Conservation (phyloP, 2,797 vertebrate genomes). For the Valencia hispanica region DNA sequence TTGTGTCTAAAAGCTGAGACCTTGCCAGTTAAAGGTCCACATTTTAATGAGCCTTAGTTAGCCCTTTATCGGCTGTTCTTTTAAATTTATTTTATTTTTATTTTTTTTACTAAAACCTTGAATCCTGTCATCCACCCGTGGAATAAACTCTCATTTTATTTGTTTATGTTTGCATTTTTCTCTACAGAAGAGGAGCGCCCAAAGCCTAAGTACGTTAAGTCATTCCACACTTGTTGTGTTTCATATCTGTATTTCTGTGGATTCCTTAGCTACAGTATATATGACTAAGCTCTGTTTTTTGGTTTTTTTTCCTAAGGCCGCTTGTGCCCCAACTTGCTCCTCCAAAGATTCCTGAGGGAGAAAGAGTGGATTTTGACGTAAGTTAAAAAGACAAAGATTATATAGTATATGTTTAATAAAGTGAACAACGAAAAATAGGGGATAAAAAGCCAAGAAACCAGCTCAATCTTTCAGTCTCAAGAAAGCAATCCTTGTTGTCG, state of each 20-base stretch:
- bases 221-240: rapidly evolving
- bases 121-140: background rate
- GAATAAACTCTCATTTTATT: background rate
- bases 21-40: too few species aligned
- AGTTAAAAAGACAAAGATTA: conserved; percentile 53
- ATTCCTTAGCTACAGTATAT: background rate
- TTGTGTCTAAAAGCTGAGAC: too few species aligned
- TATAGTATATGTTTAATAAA: too few species aligned
- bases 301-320: conserved; percentile 69
- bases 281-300: background rate
- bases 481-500: too few species aligned
- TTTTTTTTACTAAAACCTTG: too few species aligned
- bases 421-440: too few species aligned
- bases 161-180: conserved; percentile 11
- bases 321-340: conserved; percentile 86
- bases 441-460: too few species aligned
- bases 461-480: too few species aligned
- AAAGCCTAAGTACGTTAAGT: conserved; percentile 81
- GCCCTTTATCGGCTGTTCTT: too few species aligned
- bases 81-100: too few species aligned
- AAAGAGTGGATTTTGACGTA: conserved; percentile 93
- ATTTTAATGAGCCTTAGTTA: too few species aligned
- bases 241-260: background rate
- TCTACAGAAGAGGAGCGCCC: conserved; percentile 88
- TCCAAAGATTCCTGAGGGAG: conserved; percentile 93